Percentiles rank a stretch among this genome's conserved stretches.
phyloP scores from a whole-genome alignment of 2,113 vertebrate species.

The Gracilinanus agilis region DNA sequence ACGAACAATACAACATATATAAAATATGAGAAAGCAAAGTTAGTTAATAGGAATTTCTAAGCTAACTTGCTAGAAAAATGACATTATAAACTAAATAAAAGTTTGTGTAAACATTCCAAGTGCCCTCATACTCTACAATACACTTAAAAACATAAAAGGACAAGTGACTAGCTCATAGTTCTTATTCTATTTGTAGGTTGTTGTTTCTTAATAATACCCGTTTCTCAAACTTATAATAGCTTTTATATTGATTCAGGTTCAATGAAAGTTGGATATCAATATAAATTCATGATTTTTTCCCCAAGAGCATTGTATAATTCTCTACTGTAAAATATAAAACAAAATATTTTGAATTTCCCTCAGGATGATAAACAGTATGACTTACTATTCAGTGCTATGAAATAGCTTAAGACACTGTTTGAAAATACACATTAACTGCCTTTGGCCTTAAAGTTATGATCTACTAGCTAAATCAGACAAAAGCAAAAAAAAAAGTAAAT shows the following conservation, averaged over 20 bases:
- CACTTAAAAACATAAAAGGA: conserved; percentile 34
- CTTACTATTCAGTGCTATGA: conserved; percentile 22
- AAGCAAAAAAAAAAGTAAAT: neutral
- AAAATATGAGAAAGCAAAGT: conserved; percentile 44
- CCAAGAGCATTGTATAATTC: conserved; percentile 20
- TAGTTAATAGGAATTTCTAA: conserved; percentile 30
- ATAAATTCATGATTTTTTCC: conserved; percentile 34
- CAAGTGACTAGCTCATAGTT: conserved; percentile 15
- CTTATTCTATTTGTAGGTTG: conserved; percentile 44
- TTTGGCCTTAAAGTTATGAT: neutral
- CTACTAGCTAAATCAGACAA: neutral
- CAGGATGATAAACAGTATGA: neutral
- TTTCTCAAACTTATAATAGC: conserved; percentile 57
- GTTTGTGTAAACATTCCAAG: conserved; percentile 13
- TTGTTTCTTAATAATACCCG: neutral
- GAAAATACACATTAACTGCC: conserved; percentile 9
- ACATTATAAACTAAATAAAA: conserved; percentile 59
- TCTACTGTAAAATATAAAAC: conserved; percentile 3
- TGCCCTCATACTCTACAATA: neutral
- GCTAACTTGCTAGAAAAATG: conserved; percentile 8
- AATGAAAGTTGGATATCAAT: conserved; percentile 49
- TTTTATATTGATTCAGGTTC: conserved; percentile 12
- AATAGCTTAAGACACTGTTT: conserved; percentile 28
- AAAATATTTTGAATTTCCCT: conserved; percentile 36
- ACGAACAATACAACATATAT: conserved; percentile 18